Evolutionary conservation across 2,797 vertebrate species (phyloP).

Genomic region (Silurus lanzhouensis): DNA sequence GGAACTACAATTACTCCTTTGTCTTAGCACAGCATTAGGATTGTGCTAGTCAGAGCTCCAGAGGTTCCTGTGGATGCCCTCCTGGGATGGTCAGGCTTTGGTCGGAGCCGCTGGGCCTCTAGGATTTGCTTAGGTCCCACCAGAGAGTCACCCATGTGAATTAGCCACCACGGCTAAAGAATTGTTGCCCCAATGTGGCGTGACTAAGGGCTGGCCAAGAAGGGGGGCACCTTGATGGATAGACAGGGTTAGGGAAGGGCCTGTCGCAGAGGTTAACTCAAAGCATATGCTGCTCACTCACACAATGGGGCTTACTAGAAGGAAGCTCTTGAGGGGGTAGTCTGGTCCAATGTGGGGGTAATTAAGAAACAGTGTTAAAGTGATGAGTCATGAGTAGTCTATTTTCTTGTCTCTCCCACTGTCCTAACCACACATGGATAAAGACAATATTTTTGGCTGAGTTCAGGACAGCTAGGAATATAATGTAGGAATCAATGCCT

Average conservation of each 20-base stretch:
- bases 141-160: conserved; percentile 54
- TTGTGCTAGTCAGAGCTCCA: conserved; percentile 47
- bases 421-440: conserved; percentile 8
- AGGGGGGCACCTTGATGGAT: conserved; percentile 61
- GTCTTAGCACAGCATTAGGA: conserved; percentile 55
- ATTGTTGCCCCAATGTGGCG: conserved; percentile 52
- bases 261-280: conserved; percentile 50
- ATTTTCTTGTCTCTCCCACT: conserved; percentile 6
- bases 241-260: conserved; percentile 54
- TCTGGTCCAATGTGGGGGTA: conserved; percentile 55
- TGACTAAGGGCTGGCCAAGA: conserved; percentile 44
- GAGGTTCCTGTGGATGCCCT: conserved; percentile 49
- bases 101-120: conserved; percentile 43
- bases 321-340: conserved; percentile 36
- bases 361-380: conserved; percentile 49
- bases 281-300: conserved; percentile 51
- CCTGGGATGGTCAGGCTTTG: conserved; percentile 41
- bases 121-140: conserved; percentile 45
- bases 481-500: background rate
- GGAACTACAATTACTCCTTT: conserved; percentile 63
- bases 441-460: background rate
- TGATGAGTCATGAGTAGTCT: conserved; percentile 30
- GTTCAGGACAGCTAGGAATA: background rate
- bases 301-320: conserved; percentile 42
- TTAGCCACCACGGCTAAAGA: conserved; percentile 53